A percentile compares a stretch with the other conserved stretches of the same genome.
phyloP scores from a whole-genome alignment of 2,113 vertebrate genomes.

The Platichthys stellatus region DNA sequence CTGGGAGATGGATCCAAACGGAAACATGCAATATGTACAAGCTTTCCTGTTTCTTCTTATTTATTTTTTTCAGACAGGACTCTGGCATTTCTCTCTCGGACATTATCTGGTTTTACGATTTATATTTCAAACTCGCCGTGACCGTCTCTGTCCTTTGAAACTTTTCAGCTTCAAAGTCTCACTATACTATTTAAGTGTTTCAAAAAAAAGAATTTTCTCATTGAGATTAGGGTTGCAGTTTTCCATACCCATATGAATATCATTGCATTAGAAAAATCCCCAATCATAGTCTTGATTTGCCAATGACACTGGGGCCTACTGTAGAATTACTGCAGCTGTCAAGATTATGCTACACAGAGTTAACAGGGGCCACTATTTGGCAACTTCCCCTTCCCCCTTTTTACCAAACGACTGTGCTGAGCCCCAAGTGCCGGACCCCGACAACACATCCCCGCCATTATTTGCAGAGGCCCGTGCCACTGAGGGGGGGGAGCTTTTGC shows the following conservation, averaged over 20 bases:
- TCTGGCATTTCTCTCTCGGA: slow-evolving; percentile 33
- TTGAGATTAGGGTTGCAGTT: background rate
- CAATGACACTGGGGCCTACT: slow-evolving; percentile 23
- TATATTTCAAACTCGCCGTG: background rate
- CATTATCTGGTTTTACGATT: slow-evolving; percentile 59
- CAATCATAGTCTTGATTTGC: background rate
- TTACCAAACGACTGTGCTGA: background rate
- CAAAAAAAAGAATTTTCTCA: background rate
- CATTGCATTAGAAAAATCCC: slow-evolving; percentile 4
- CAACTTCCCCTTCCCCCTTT: background rate
- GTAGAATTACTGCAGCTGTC: slow-evolving; percentile 7
- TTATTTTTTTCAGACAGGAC: slow-evolving; percentile 11
- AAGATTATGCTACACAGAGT: slow-evolving; percentile 2
- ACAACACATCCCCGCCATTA: slow-evolving; percentile 54
- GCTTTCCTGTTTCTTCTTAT: slow-evolving; percentile 44
- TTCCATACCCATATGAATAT: background rate
- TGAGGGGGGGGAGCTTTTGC: slow-evolving; percentile 28
- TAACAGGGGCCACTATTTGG: slow-evolving; percentile 7
- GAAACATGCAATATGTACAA: slow-evolving; percentile 75
- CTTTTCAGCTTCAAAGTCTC: slow-evolving; percentile 1
- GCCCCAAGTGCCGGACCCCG: slow-evolving; percentile 15
- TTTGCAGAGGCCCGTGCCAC: slow-evolving; percentile 38
- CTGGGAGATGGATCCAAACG: slow-evolving; percentile 67
- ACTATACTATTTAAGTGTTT: background rate
- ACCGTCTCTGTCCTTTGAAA: slow-evolving; percentile 20